Evolutionary conservation across 2,888 invertebrate genomes (phyloP).

Genomic region (Hemistola chrysoprasaria): DNA sequence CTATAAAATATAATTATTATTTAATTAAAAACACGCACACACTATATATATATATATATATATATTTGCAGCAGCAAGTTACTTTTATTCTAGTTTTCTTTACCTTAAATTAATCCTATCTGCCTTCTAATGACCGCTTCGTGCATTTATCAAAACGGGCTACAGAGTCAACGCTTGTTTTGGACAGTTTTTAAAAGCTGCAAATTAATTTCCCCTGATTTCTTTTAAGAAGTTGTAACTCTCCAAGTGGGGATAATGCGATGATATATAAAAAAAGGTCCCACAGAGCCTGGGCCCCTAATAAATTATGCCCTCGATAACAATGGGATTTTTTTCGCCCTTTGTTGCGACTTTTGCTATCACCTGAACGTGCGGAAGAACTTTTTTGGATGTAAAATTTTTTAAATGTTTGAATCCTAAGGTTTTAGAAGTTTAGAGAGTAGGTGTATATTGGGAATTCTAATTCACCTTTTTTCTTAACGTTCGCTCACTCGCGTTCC

Average conservation of each 20-base stretch:
- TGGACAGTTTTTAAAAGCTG: slow-evolving; percentile 75
- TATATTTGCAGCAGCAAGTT: too few relatives aligned
- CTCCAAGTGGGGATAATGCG: slow-evolving; percentile 80
- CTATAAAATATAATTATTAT: too few relatives aligned
- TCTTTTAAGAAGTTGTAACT: slow-evolving; percentile 82
- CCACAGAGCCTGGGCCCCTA: slow-evolving; percentile 73
- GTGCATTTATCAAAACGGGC: slow-evolving; percentile 64
- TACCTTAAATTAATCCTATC: slow-evolving; percentile 2
- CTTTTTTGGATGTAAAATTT: slow-evolving; percentile 20
- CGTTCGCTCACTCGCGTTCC: too few relatives aligned
- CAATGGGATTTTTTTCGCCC: slow-evolving; percentile 81
- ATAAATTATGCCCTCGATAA: slow-evolving; percentile 83
- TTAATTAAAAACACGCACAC: too few relatives aligned
- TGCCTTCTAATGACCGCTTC: slow-evolving; percentile 22
- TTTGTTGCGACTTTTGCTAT: slow-evolving; percentile 82
- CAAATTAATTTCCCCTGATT: slow-evolving; percentile 81
- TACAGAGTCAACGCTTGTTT: slow-evolving; percentile 70
- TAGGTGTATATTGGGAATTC: too few relatives aligned
- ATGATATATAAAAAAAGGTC: slow-evolving; percentile 83
- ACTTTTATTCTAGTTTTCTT: too few relatives aligned
- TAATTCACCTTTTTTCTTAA: too few relatives aligned
- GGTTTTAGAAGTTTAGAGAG: too few relatives aligned
- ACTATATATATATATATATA: too few relatives aligned
- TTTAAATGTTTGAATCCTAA: slow-evolving; percentile 7
- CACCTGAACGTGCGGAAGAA: slow-evolving; percentile 66